Base-by-base conservation (phyloP, 2,888 invertebrate species). In the Notodromas monacha region DNA sequence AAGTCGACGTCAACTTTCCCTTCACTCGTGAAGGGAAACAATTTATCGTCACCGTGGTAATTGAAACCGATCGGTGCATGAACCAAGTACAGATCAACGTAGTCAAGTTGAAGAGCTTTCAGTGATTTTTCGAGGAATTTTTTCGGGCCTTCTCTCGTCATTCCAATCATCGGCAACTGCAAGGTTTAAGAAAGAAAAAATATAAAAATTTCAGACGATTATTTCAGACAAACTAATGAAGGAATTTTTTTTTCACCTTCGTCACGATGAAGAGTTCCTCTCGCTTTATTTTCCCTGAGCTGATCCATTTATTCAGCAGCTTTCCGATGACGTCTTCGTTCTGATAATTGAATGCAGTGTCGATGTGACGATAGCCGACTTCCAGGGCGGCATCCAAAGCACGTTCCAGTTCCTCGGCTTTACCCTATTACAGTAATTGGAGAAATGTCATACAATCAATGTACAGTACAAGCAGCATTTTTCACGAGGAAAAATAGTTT, bases 241-340 rank as follows among this genome's bases (percentile, higher is more conserved):
- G 6, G 21, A 21, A 21, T 21, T 21, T 21, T 6, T 8, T 21
- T 21, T 6, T 6, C 6, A 76, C 56, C 50, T 79, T 79, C 6
- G 76, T 72, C n/a, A 68, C 67, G 29, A 79, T 56, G 44, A 72
- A 79, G 0, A 79, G 49, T 29, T 79, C 70, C 39, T 69, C 66
- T 38, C 77, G 59, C 40, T 56, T 64, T 2, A 62, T 42, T 42
- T 61, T 61, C 31, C 66, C 64, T 4, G 57, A 55, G 28, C 59
- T 58, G 16, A 76, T 48, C 65, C 69, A 68, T 34, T 59, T 57
- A 36, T 61, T 58, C 0, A 77, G 50, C 2, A 68, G 66, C 26
- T 60, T 58, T 2, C 76, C 76, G 37, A 77, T 60, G 2, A 58
- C 58, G 3, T 56, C 55, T 44, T 77, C 76, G 42, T 76, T 76